phyloP scores from a whole-genome alignment of 2,113 vertebrate genomes.

The Asarcornis scutulata region DNA sequence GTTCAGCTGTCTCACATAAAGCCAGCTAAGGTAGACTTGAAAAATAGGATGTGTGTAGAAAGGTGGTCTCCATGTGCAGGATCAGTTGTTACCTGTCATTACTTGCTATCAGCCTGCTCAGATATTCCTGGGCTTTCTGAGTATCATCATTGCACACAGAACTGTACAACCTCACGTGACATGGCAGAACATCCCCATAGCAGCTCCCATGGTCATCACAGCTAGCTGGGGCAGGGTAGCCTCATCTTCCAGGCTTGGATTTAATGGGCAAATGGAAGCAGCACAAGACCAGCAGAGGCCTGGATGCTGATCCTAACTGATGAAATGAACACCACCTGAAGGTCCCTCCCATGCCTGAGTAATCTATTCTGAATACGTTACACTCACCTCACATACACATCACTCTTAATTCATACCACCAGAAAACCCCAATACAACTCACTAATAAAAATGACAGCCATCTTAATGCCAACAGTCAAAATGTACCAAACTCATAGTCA shows the following conservation, averaged over 20 bases:
- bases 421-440: neutral
- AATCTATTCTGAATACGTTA: neutral
- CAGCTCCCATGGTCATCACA: neutral
- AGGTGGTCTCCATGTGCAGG: neutral
- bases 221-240: neutral
- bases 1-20: neutral
- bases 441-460: neutral
- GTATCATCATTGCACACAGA: neutral
- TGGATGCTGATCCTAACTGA: neutral
- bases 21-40: neutral
- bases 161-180: accelerated
- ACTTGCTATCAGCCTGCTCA: neutral
- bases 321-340: neutral
- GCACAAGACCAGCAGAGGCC: neutral
- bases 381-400: neutral
- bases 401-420: neutral
- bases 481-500: neutral
- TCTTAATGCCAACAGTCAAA: neutral
- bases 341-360: neutral
- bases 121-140: neutral
- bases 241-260: neutral
- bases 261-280: neutral
- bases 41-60: neutral
- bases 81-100: neutral
- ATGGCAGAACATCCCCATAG: neutral